phyloP scores from a whole-genome alignment of 2,113 vertebrate species.

The Octodon degus region DNA sequence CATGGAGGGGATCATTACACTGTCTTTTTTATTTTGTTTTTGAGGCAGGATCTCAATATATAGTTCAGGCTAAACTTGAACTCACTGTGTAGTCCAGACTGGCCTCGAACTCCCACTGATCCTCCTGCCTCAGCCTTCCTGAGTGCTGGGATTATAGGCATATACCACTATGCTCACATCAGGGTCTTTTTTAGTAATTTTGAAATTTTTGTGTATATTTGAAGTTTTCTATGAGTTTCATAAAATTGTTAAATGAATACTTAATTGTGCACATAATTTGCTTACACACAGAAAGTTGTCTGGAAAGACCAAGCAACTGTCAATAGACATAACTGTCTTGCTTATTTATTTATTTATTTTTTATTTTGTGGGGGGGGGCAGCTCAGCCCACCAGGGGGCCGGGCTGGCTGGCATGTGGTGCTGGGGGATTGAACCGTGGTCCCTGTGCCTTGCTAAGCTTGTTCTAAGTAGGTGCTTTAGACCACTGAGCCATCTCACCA shows the following conservation, averaged over 20 bases:
- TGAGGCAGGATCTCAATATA: neutral
- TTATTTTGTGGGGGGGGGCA: too few species aligned
- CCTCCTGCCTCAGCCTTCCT: neutral
- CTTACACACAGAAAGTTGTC: neutral
- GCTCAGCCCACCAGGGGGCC: too few species aligned
- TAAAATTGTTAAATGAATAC: neutral
- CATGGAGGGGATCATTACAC: neutral
- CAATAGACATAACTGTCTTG: neutral
- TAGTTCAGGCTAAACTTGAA: neutral
- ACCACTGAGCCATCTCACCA: too few species aligned
- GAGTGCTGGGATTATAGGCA: neutral
- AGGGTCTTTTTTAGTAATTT: neutral
- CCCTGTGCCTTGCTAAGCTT: too few species aligned
- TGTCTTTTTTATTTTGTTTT: neutral
- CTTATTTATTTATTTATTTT: too few species aligned
- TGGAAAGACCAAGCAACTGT: neutral
- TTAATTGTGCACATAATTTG: conserved; percentile 1
- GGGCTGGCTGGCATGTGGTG: too few species aligned
- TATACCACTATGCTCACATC: neutral
- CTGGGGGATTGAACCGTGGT: too few species aligned
- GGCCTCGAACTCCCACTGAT: neutral
- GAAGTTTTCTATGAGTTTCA: neutral
- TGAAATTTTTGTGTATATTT: neutral
- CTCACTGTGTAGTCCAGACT: neutral
- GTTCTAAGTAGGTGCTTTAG: too few species aligned